Conservation (phyloP, 2,113 vertebrate genomes). For the Heterochromis multidens region DNA sequence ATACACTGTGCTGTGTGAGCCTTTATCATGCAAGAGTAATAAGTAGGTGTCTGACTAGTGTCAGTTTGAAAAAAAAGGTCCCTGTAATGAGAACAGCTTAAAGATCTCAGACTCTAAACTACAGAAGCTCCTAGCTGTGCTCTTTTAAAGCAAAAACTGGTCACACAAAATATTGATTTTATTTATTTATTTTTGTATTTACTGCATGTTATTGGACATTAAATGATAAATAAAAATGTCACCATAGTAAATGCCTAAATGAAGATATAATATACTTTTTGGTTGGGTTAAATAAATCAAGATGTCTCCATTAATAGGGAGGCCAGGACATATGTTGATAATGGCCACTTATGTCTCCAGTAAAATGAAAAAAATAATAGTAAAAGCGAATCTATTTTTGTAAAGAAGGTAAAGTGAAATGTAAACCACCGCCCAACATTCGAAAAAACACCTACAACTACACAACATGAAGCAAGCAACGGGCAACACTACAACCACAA, state of each 20-base stretch:
- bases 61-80: not conserved
- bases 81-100: not conserved
- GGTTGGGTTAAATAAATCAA: no score
- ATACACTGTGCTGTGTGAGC: not conserved
- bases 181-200: not conserved
- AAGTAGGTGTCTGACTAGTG: not conserved
- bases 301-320: not conserved
- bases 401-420: not conserved
- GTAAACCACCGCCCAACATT: not conserved
- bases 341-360: not conserved
- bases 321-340: not conserved
- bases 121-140: not conserved
- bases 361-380: not conserved
- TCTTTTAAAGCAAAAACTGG: not conserved
- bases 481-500: not conserved
- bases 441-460: not conserved
- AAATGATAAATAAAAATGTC: not conserved
- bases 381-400: not conserved
- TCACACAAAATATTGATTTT: not conserved
- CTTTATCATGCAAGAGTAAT: not conserved
- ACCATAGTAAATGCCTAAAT: no score
- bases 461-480: not conserved
- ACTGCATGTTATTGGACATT: not conserved
- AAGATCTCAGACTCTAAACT: conserved; percentile 25
- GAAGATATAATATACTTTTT: no score